A percentile compares a stretch with the other conserved stretches of the same genome.
phyloP scores from a whole-genome alignment of 2,888 invertebrate genomes.

The Mycogona germanica region DNA sequence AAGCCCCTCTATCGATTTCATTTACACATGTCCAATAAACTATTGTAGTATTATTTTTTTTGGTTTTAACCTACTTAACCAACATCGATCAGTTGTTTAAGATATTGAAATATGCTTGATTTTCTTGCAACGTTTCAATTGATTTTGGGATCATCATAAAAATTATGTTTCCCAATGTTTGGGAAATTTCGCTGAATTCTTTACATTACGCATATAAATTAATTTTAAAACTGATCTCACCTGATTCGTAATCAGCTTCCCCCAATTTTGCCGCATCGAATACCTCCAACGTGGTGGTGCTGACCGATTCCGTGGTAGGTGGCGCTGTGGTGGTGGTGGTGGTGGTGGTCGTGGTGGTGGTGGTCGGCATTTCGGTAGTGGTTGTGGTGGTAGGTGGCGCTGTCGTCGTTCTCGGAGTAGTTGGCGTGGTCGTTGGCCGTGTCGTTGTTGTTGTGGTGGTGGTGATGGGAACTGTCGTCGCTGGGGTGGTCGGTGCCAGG shows the following conservation, averaged over 20 bases:
- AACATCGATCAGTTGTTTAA: too few species aligned
- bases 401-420: slow-evolving; percentile 22
- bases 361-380: slow-evolving; percentile 12
- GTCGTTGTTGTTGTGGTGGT: slow-evolving; percentile 17
- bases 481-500: slow-evolving; percentile 16
- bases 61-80: too few species aligned
- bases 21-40: too few species aligned
- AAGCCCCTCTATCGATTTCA: too few species aligned
- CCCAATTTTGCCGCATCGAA: slow-evolving; percentile 8
- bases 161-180: too few species aligned
- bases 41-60: slow-evolving; percentile 3
- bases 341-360: slow-evolving; percentile 7
- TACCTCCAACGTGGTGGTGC: background rate
- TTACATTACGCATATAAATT: too few species aligned
- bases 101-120: too few species aligned
- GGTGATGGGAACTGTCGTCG: background rate
- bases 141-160: too few species aligned
- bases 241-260: slow-evolving; percentile 44
- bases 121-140: too few species aligned
- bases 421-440: slow-evolving; percentile 18
- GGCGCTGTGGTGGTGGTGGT: slow-evolving; percentile 8
- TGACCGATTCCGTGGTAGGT: slow-evolving; percentile 6
- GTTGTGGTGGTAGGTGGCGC: slow-evolving; percentile 13
- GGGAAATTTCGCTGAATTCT: too few species aligned
- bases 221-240: too few species aligned